These are phyloP conservation scores for Coryphaenoides rupestris DNA, from an alignment of 2,113 vertebrate genomes.

Conservation along the genomic window DNA sequence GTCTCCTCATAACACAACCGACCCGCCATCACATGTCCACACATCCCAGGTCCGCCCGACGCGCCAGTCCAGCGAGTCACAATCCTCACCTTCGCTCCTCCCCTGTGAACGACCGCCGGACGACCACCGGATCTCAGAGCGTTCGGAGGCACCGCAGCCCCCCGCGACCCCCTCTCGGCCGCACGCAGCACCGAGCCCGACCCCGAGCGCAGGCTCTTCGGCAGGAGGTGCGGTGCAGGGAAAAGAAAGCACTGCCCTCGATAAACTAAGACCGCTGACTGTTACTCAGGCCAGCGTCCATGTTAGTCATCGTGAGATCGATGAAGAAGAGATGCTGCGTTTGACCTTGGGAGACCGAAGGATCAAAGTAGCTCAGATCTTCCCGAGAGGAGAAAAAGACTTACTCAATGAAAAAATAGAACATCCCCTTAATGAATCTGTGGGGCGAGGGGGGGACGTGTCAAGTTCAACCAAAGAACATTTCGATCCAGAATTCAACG, in stretches of 20 bases:
- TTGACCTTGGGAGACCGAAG: too few species aligned
- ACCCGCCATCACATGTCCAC: background rate
- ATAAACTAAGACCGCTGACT: background rate
- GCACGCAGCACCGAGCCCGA: background rate
- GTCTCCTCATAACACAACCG: constrained; percentile 16
- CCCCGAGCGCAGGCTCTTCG: background rate
- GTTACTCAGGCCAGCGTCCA: background rate
- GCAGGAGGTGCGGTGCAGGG: background rate
- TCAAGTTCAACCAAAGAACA: too few species aligned
- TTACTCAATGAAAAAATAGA: background rate
- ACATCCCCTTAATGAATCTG: too few species aligned
- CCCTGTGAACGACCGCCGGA: constrained; percentile 7
- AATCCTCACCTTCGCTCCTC: background rate
- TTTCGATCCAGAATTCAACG: background rate
- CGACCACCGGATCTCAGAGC: constrained; percentile 6
- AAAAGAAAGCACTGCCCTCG: background rate
- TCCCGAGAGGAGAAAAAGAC: too few species aligned
- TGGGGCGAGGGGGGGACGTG: too few species aligned
- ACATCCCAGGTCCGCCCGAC: background rate
- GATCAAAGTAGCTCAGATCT: too few species aligned
- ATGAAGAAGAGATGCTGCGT: too few species aligned
- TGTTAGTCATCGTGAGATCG: too few species aligned
- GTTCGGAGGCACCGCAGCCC: background rate
- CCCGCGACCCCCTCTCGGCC: constrained; percentile 7
- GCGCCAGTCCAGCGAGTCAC: background rate